Evolutionary conservation across 2,797 vertebrate species (phyloP).

Genomic region (Pseudotriccus pelzelni): DNA sequence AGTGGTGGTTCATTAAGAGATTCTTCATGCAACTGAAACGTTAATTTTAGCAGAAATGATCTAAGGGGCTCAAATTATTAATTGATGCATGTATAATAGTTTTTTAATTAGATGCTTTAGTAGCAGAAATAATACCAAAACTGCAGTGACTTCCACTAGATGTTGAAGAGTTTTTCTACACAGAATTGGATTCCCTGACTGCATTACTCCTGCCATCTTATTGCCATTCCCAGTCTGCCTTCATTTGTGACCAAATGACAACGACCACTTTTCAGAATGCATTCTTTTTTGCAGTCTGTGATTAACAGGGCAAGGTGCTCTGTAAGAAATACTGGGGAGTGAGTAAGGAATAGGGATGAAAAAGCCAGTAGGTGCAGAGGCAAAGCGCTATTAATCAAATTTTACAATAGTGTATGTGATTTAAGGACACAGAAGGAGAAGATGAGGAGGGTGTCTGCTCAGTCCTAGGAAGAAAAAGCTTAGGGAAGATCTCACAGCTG

Average conservation of each 20-base stretch:
- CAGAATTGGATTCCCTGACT: background rate
- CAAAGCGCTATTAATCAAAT: background rate
- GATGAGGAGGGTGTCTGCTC: background rate
- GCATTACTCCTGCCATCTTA: background rate
- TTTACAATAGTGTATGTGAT: background rate
- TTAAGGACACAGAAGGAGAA: background rate
- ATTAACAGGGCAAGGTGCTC: background rate
- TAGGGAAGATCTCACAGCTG: background rate
- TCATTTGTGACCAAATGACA: background rate
- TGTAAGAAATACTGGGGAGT: background rate
- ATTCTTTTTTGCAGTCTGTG: background rate
- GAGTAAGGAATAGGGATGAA: background rate
- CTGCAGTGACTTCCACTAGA: background rate
- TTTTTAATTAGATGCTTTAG: constrained; percentile 52
- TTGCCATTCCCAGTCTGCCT: background rate
- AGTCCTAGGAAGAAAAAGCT: background rate
- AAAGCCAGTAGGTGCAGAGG: background rate
- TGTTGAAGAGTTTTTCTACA: background rate
- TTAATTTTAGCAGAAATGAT: constrained; percentile 48
- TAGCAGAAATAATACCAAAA: constrained; percentile 24
- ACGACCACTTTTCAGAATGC: background rate
- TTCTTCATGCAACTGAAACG: constrained; percentile 34
- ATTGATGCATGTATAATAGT: constrained; percentile 26
- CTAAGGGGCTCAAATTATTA: constrained; percentile 54
- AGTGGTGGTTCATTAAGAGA: constrained; percentile 51